Evolutionary conservation across 2,888 invertebrate species (phyloP).

Genomic region (Tetranychus truncatus): DNA sequence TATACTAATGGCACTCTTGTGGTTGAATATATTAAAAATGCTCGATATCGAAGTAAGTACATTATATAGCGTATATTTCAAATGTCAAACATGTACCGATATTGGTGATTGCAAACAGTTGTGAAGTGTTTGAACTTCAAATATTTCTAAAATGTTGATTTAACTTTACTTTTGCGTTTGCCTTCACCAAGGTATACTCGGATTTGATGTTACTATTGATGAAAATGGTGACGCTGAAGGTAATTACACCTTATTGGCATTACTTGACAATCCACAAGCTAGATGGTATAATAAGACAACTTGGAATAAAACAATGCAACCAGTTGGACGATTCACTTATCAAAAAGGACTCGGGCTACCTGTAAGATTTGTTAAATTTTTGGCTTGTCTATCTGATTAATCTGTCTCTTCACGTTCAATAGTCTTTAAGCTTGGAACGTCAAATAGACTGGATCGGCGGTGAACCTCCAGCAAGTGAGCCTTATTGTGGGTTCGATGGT

Average conservation of each 20-base stretch:
- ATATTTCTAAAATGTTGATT: neutral
- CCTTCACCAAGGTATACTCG: conserved; percentile 29
- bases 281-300: conserved; percentile 23
- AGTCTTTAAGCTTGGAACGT: conserved; percentile 38
- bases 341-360: conserved; percentile 23
- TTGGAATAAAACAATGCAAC: conserved; percentile 35
- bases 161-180: neutral
- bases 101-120: too few species aligned
- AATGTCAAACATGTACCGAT: too few species aligned
- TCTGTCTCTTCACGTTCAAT: neutral
- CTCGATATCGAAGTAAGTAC: conserved; percentile 11
- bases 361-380: conserved; percentile 36
- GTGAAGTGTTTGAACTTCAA: too few species aligned
- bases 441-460: conserved; percentile 49
- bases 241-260: conserved; percentile 66
- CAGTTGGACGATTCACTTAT: conserved; percentile 57
- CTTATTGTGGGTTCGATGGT: conserved; percentile 61
- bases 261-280: conserved; percentile 31
- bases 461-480: conserved; percentile 53
- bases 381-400: conserved; percentile 18
- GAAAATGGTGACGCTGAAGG: conserved; percentile 74
- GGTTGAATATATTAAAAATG: neutral
- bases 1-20: conserved; percentile 9
- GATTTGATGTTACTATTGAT: conserved; percentile 49
- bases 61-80: too few species aligned